Evolutionary conservation across 2,113 vertebrate species (phyloP).

Genomic region (Acanthochromis polyacanthus): DNA sequence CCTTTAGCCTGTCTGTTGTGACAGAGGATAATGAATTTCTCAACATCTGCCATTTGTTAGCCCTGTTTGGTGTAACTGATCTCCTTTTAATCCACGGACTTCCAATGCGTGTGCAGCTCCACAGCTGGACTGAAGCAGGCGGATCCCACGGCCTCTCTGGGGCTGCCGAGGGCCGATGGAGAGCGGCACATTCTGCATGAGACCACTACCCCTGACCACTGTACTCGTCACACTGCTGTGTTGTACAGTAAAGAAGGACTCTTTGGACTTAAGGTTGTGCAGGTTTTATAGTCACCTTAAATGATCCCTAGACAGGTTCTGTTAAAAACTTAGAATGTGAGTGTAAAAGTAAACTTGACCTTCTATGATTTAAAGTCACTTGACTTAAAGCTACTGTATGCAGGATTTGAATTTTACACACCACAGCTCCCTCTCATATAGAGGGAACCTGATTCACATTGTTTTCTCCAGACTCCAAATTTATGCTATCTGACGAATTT

Average conservation of each 20-base stretch:
- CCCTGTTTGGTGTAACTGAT: constrained; percentile 76
- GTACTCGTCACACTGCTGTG: neutral
- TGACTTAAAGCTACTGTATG: neutral
- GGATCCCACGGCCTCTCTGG: constrained; percentile 66
- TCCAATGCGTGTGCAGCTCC: constrained; percentile 62
- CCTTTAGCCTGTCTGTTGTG: constrained; percentile 72
- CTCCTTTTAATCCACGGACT: constrained; percentile 77
- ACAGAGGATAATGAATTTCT: constrained; percentile 80
- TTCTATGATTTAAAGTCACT: neutral
- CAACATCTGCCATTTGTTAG: constrained; percentile 83
- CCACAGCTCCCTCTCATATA: neutral
- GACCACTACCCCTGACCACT: constrained; percentile 9
- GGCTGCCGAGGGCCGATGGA: constrained; percentile 17
- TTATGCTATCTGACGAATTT: neutral
- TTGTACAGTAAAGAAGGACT: neutral
- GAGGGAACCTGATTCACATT: neutral
- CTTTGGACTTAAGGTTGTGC: neutral
- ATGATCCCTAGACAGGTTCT: neutral
- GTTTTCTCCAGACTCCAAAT: neutral
- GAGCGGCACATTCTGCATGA: constrained; percentile 10
- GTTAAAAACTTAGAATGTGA: neutral
- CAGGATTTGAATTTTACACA: no score
- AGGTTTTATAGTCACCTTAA: neutral
- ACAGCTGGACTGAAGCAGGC: constrained; percentile 69
- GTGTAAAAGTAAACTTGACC: neutral